phyloP scores from a whole-genome alignment of 2,888 invertebrate genomes.

The Lasioglossum marginatum region DNA sequence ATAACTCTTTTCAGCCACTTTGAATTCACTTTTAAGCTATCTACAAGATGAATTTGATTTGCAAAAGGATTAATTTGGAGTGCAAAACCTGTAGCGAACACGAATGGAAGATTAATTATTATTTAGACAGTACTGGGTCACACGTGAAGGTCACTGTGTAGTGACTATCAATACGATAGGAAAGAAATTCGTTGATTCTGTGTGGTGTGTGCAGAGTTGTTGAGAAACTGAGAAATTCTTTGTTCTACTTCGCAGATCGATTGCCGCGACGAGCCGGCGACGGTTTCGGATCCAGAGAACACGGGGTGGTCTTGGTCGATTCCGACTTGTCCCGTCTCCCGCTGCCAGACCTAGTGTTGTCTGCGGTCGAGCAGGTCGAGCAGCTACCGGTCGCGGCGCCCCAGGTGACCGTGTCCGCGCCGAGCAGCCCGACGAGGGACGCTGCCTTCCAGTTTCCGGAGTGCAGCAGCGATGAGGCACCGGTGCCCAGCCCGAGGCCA shows the following conservation, averaged over 20 bases:
- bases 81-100: too few species aligned
- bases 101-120: too few species aligned
- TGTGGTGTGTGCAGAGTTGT: not conserved
- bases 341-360: constrained; percentile 81
- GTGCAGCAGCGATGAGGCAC: constrained; percentile 73
- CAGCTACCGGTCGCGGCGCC: constrained; percentile 81
- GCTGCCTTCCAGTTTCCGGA: constrained; percentile 83
- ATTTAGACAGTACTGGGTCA: too few species aligned
- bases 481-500: constrained; percentile 82
- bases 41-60: too few species aligned
- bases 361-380: constrained; percentile 82
- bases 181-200: not conserved
- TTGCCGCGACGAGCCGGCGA: constrained; percentile 79
- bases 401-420: constrained; percentile 83
- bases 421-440: constrained; percentile 83
- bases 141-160: too few species aligned
- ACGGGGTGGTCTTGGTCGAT: constrained; percentile 79
- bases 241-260: constrained; percentile 76
- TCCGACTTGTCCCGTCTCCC: constrained; percentile 81
- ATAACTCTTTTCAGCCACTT: too few species aligned
- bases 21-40: too few species aligned
- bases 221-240: not conserved
- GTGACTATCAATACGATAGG: not conserved
- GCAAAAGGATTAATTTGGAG: too few species aligned
- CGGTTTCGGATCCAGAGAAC: constrained; percentile 74